Evolutionary conservation across 2,888 invertebrate species (phyloP), one percentile per base, ranked within the genome.

Genomic region (Megamerina dolium): DNA sequence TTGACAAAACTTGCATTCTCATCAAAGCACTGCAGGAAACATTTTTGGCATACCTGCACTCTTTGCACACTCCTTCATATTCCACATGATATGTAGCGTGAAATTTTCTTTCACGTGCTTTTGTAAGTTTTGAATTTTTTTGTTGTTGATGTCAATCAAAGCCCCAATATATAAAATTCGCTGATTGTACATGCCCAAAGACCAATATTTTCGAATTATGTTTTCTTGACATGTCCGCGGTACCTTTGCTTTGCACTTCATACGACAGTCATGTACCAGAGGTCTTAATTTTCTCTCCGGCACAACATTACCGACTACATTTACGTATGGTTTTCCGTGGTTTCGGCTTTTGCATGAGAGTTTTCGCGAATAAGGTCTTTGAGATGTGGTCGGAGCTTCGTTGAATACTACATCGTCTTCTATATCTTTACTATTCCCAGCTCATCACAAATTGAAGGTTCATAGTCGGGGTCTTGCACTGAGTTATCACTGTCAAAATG

Each of bases 81-180:
- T 41, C 34, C 18, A 45, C 32, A 42, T 34, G 16, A 42, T 46
- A 41, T 16, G 30, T 38, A 20, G 26, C 34, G 27, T 42, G 38
- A 35, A 30, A 31, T 34, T 38, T 41, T 23, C 38, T 34, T 30
- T 46, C 31, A 31, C 40, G 42, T 19, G 32, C 36, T 32, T 46
- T 35, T 36, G 16, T 26, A 46, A 19, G 21, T 6, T 30, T 36
- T 46, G 21, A 35, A 19, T 36, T 44, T 44, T 44, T 32, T 38
- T 47, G 41, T 38, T 39, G 17, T 38, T 36, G 10, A 44, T 41
- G 21, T 44, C 43, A 31, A 47, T 43, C 37, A 47, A 40, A 14
- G 32, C 36, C 19, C 37, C 40, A 37, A 47, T 47, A 43, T 37
- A 42, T 20, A 37, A 41, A 44, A 48, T 32, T 48, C 39, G 38